Base-by-base conservation (phyloP, 1,140 invertebrate genomes). In the Trypoxylus dichotomus region DNA sequence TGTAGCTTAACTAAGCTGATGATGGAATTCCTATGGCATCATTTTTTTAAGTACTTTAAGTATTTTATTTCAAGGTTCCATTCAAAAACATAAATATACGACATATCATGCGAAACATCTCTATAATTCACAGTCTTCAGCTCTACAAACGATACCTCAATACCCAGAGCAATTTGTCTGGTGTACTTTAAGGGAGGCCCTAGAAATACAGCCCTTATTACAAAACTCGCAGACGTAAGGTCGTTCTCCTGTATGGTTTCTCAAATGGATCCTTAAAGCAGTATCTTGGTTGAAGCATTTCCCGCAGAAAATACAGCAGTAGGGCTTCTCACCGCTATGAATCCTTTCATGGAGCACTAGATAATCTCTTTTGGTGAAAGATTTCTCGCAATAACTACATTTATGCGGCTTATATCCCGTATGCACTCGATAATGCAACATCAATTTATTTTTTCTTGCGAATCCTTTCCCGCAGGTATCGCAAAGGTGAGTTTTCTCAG, bases 221-320 rank as follows among this genome's bases (percentile, higher is more conserved):
- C 88, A 90, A 0, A 87, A 76, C n/a, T 84, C 78, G 80, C 89
- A 90, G 19, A 83, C 81, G 68, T 86, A 87, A 0, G 86, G 86
- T 75, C 87, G 86, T 72, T 86, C 85, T 5, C 85, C 86, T 6
- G 86, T 85, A 76, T 89, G 88, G 0, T 83, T 83, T 15, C 84
- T 81, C 8, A 85, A 79, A 75, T 89, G 88, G 1, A 91, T 91
- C 29, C 90, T 88, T 13, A 93, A 83, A 32, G 87, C 87, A 7
- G 91, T 92, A 8, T 91, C 89, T 81, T 93, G 92, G 0, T 91
- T 92, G 82, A 94, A 94, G 24, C 88, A 83, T 79, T 92, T 88
- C 25, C 88, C 85, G 83, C 93, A 94, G 21, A 86, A 80, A 25
- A 85, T 83, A 81, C 90, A 90, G 3, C 80, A 80, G 79, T 87